Base-by-base conservation (phyloP, 2,888 invertebrate species). In the Diploptera punctata region DNA sequence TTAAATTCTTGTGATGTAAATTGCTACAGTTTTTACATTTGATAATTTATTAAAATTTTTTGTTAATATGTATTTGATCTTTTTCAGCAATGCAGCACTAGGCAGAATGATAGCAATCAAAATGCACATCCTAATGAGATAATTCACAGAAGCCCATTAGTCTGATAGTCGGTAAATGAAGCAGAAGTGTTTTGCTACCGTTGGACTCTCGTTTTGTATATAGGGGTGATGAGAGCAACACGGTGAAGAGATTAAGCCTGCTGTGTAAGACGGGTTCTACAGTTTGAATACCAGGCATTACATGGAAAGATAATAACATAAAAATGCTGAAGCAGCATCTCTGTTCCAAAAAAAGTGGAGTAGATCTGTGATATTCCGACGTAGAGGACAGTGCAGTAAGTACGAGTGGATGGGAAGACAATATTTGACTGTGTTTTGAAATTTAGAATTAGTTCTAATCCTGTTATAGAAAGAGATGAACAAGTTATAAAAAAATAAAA, bases 91-190 rank as follows among this genome's bases (percentile, higher is more conserved):
- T 93, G 93, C 82, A 89, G 91, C 72, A 87, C 87, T 75, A 87
- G 91, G 80, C 91, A 90, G 78, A 93, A 93, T 82, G 91, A 91
- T 83, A 93, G 91, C 79, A 93, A 91, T 86, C 93, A 93, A 83
- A 93, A 92, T 83, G 87, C 90, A 79, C 93, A 93, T 84, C 92
- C 92, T 79, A 94, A 93, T 83, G 93, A 93, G 84, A 93, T 93
- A 74, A 88, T 87, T 81, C 86, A 87, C 61, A 81, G 77, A 57
- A 74, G 83, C 29, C 86, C 87, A 75, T 79, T 87, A 81, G 91
- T 91, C 88, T 92, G 91, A 91, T 91, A 70, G 57, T 65, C 65
- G 29, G 26, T 65, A 10, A 65, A 65, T 33, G 47, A 65, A 44
- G 44, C 26, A 21, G 26, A 44, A 26, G 47, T 24, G 31, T 43